Percentiles rank a stretch among this genome's conserved stretches.
Evolutionary conservation across 2,888 invertebrate genomes (phyloP).

Genomic region (Troilus luridus): DNA sequence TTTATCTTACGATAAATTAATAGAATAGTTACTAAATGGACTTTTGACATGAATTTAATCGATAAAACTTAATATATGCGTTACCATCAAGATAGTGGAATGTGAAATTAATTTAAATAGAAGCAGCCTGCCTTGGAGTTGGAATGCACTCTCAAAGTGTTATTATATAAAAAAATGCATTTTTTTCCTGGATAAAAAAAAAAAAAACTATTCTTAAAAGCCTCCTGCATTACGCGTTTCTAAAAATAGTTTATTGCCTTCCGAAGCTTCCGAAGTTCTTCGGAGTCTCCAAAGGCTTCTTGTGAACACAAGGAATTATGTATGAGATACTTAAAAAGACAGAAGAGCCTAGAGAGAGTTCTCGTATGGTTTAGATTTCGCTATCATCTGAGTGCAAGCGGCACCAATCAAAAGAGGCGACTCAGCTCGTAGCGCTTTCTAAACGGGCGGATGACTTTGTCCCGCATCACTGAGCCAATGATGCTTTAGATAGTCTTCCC

Average conservation of each 20-base stretch:
- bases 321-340: constrained; percentile 17
- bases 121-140: background rate
- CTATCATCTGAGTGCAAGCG: constrained; percentile 39
- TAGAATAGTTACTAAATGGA: background rate
- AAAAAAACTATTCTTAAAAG: background rate
- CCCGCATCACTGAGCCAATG: constrained; percentile 32
- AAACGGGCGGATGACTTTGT: constrained; percentile 47
- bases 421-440: constrained; percentile 29
- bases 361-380: constrained; percentile 41
- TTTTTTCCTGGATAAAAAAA: background rate
- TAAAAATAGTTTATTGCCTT: background rate
- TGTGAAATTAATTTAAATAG: background rate
- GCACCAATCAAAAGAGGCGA: constrained; percentile 41
- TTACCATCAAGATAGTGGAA: background rate
- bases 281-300: background rate
- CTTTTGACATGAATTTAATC: background rate
- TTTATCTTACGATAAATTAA: background rate
- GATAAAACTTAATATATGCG: background rate
- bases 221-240: background rate
- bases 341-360: background rate
- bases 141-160: background rate
- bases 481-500: constrained; percentile 41
- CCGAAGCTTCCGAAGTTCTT: background rate
- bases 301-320: background rate
- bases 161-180: background rate